Evolutionary conservation across 64 coral and sea anemone genomes (phyloP).

Genomic region (Anthopleura sola): DNA sequence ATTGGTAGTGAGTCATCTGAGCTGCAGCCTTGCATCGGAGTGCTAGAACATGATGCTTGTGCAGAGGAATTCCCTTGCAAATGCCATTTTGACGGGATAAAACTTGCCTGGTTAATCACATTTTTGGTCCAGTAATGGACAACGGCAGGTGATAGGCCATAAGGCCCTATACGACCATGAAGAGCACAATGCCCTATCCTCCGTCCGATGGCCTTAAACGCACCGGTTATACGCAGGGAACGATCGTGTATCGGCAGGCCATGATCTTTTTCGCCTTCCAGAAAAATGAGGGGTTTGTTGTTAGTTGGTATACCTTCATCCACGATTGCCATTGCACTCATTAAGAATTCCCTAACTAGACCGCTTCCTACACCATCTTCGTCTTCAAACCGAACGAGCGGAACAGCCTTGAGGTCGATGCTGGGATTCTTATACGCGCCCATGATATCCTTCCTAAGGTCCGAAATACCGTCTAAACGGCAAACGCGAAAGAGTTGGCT

Average conservation of each 20-base stretch:
- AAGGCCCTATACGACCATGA: not conserved
- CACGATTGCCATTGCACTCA: constrained; percentile 12
- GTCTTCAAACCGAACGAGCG: constrained; percentile 16
- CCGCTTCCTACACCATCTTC: constrained; percentile 47
- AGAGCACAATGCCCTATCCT: constrained; percentile 35
- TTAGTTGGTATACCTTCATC: constrained; percentile 17
- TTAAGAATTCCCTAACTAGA: constrained; percentile 27
- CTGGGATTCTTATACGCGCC: not conserved
- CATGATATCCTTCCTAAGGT: constrained; percentile 25
- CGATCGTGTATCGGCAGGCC: constrained; percentile 18
- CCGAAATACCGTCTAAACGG: constrained; percentile 13
- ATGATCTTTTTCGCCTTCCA: constrained; percentile 35
- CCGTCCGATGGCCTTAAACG: constrained; percentile 37
- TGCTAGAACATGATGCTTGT: not conserved
- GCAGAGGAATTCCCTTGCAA: not conserved
- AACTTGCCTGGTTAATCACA: not conserved
- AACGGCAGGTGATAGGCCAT: constrained; percentile 34
- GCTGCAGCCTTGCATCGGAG: not conserved
- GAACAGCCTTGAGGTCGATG: not conserved
- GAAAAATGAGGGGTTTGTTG: constrained; percentile 20
- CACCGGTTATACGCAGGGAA: constrained; percentile 18
- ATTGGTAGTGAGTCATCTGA: not conserved
- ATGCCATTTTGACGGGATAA: not conserved
- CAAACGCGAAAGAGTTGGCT: constrained; percentile 15
- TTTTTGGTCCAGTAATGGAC: not conserved